Percentiles rank a stretch among this genome's conserved stretches.
These are phyloP conservation scores for Papilio xuthus DNA, from an alignment of 1,140 invertebrate genomes.

Conservation along the genomic window DNA sequence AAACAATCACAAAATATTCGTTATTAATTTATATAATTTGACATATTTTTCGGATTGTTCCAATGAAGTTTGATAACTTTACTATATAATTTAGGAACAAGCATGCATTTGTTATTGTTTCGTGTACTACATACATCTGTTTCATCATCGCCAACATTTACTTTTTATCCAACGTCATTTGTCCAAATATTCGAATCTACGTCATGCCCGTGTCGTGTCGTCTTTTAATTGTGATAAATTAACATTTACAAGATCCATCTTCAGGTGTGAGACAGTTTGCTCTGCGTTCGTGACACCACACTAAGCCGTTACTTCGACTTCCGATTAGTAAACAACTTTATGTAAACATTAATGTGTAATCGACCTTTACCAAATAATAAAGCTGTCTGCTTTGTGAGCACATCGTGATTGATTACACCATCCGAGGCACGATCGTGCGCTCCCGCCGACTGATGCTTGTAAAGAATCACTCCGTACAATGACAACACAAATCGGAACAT, in stretches of 20 bases:
- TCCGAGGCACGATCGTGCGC: constrained; percentile 28
- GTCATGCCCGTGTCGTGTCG: constrained; percentile 26
- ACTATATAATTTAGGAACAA: not conserved
- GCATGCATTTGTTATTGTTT: constrained; percentile 28
- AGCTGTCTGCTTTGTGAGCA: constrained; percentile 65
- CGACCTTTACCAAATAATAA: constrained; percentile 66
- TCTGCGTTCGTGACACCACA: constrained; percentile 34
- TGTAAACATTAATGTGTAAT: constrained; percentile 49
- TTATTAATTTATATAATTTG: not conserved
- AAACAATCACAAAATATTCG: constrained; percentile 21
- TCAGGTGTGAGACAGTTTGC: constrained; percentile 36
- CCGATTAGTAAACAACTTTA: constrained; percentile 34
- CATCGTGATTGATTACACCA: constrained; percentile 61
- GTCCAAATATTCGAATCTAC: constrained; percentile 1
- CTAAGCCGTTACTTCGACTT: constrained; percentile 33
- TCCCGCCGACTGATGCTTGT: not conserved
- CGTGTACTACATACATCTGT: constrained; percentile 12
- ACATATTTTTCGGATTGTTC: constrained; percentile 1
- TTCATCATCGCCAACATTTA: constrained; percentile 17
- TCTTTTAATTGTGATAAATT: constrained; percentile 35
- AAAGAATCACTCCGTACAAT: constrained; percentile 33
- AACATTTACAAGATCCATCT: constrained; percentile 35
- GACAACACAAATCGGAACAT: constrained; percentile 20
- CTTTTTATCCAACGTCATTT: constrained; percentile 14
- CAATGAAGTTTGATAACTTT: constrained; percentile 8